These are phyloP conservation scores for Speoplatyrhinus poulsoni DNA, from an alignment of 2,113 vertebrate species.

Conservation along the genomic window DNA sequence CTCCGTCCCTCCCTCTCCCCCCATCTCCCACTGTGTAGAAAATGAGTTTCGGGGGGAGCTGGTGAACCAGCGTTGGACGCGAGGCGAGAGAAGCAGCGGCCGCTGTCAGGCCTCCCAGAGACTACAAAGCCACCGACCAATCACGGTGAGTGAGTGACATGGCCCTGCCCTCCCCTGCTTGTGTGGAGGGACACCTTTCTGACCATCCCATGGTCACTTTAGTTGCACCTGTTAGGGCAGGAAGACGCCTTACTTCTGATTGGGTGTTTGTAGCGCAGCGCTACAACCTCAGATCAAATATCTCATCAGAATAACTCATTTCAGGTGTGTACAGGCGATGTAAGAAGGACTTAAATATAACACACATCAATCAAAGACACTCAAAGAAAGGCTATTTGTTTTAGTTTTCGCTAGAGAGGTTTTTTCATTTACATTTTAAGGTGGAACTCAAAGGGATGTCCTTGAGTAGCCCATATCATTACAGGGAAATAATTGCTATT, in stretches of 20 bases:
- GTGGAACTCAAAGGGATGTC: constrained; percentile 60
- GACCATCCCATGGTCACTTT: background rate
- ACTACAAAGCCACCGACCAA: constrained; percentile 78
- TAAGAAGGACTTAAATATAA: too few species aligned
- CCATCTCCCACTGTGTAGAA: constrained; percentile 73
- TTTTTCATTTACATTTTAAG: constrained; percentile 40
- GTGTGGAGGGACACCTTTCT: background rate
- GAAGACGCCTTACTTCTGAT: too few species aligned
- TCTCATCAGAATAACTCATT: too few species aligned
- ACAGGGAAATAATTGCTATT: constrained; percentile 23
- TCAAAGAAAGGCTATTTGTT: background rate
- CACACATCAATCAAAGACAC: too few species aligned
- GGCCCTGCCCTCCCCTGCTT: background rate
- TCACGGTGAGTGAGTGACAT: constrained; percentile 84
- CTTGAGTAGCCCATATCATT: constrained; percentile 70
- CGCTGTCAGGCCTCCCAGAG: constrained; percentile 81
- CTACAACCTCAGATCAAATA: too few species aligned
- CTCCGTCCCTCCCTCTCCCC: background rate
- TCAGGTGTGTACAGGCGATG: too few species aligned
- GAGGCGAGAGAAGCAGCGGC: constrained; percentile 89
- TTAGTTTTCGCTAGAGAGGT: constrained; percentile 38
- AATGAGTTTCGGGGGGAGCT: constrained; percentile 97
- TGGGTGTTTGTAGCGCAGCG: too few species aligned
- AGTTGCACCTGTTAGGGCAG: too few species aligned
- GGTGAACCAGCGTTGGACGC: constrained; percentile 95